These are phyloP conservation scores for Linnaemya tessellans DNA, from an alignment of 2,888 invertebrate genomes.

Conservation along the genomic window DNA sequence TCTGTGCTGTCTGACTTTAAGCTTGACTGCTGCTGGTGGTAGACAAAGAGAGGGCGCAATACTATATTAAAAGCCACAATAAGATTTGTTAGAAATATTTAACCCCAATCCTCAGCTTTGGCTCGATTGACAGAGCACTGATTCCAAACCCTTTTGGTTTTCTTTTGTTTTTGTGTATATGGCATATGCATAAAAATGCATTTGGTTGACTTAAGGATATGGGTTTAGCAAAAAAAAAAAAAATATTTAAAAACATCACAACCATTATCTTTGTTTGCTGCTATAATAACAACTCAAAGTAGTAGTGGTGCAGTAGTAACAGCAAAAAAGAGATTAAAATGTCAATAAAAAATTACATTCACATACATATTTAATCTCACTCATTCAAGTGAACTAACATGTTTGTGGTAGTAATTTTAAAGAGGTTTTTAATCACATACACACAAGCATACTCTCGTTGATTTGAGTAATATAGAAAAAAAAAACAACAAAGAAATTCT, in stretches of 20 bases:
- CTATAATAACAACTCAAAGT: slow-evolving; percentile 1
- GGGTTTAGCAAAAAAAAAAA: slow-evolving; percentile 28
- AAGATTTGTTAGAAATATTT: slow-evolving; percentile 66
- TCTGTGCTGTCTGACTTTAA: slow-evolving; percentile 56
- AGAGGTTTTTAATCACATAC: background rate
- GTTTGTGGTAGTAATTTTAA: slow-evolving; percentile 46
- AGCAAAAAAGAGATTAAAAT: slow-evolving; percentile 67
- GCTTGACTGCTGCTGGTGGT: slow-evolving; percentile 47
- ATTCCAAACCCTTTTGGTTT: slow-evolving; percentile 48
- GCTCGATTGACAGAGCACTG: background rate
- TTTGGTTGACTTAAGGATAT: slow-evolving; percentile 63
- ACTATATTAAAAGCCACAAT: slow-evolving; percentile 68
- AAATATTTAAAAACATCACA: slow-evolving; percentile 30
- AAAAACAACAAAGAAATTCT: slow-evolving; percentile 3
- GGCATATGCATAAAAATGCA: slow-evolving; percentile 70
- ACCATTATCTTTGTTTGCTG: slow-evolving; percentile 41
- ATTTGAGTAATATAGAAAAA: background rate
- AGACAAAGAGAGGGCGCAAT: background rate
- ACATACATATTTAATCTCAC: background rate
- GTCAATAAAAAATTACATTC: slow-evolving; percentile 54
- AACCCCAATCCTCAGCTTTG: background rate
- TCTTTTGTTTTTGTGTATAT: slow-evolving; percentile 53
- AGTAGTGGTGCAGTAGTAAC: slow-evolving; percentile 19
- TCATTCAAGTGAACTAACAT: slow-evolving; percentile 24
- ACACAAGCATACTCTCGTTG: background rate